phyloP scores from a whole-genome alignment of 2,888 invertebrate species.

The Tromatobia lineatoria region DNA sequence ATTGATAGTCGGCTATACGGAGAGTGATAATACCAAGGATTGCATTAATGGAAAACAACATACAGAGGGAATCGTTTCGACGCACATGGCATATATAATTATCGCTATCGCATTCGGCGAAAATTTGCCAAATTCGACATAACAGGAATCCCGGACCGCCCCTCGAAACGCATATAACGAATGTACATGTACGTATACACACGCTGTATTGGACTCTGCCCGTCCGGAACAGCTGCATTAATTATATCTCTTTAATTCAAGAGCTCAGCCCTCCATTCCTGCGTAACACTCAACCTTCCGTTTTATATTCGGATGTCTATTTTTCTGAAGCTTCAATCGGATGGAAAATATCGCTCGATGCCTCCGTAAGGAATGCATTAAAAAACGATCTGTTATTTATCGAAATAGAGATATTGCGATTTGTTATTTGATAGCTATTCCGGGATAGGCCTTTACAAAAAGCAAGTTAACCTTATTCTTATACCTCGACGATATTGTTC shows the following conservation, averaged over 20 bases:
- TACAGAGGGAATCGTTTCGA: constrained; percentile 11
- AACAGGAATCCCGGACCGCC: background rate
- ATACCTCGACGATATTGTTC: no score
- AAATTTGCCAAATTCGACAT: constrained; percentile 24
- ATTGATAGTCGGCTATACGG: background rate
- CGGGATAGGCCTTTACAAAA: background rate
- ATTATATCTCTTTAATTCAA: constrained; percentile 45
- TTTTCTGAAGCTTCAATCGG: constrained; percentile 10
- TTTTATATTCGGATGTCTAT: background rate
- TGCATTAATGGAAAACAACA: constrained; percentile 26
- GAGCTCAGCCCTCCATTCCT: background rate
- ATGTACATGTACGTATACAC: background rate
- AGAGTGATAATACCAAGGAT: constrained; percentile 13
- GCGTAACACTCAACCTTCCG: background rate
- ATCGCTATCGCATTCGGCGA: constrained; percentile 8
- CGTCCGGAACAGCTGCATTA: constrained; percentile 40
- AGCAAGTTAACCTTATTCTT: background rate
- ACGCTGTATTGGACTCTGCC: background rate
- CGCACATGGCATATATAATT: constrained; percentile 28
- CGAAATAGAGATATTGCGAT: background rate
- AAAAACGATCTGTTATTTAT: background rate
- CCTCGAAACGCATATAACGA: constrained; percentile 15
- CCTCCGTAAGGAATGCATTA: background rate
- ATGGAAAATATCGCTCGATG: constrained; percentile 24
- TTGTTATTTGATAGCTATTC: background rate